Evolutionary conservation across 2,888 invertebrate genomes (phyloP), one percentile per base, ranked within the genome.

Genomic region (Ormyrus thymus): DNA sequence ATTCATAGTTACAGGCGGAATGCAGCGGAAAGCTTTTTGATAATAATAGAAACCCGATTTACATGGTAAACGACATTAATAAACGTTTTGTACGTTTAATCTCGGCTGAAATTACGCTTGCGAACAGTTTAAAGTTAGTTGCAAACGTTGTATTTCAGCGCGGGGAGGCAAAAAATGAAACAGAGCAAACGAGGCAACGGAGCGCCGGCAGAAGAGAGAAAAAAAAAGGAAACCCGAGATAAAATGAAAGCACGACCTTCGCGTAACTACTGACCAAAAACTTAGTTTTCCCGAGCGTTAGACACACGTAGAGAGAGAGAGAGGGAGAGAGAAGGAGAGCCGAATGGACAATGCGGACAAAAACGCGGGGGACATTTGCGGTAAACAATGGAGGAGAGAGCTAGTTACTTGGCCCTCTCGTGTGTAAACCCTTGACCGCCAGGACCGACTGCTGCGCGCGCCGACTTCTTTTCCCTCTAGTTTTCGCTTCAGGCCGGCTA

Each of bases 321-420:
- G 53, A 10, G 10, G n/a, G 43, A 53, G 29, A 53, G 10, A 50
- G 43, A 53, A 59, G 45, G 29, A 66, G n/a, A 29, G 29, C 4
- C 29, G 29, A 29, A 29, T 29, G 29, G 29, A 29, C 29, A 29
- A 29, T 29, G 29, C 29, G 58, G 45, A 48, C 29, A 74, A 69
- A 79, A 58, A 45, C 56, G 13, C 13, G 7, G 50, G 43, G 59
- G 61, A 70, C 64, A 77, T 77, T 64, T 50, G 78, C 53, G 72
- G 72, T 78, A 73, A 78, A 72, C 78, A 78, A 73, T 78, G 50
- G 66, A 29, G 10, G 29, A 4, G 4, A 29, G 29, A 29, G 29
- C 29, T 29, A 29, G 29, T 29, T 29, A 29, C 29, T 29, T 29
- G 59, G 68, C 56, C 8, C 43, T 56, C 48, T 29, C 13, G 10